Evolutionary conservation across 2,888 invertebrate genomes (phyloP).

Genomic region (Anodontia alba): DNA sequence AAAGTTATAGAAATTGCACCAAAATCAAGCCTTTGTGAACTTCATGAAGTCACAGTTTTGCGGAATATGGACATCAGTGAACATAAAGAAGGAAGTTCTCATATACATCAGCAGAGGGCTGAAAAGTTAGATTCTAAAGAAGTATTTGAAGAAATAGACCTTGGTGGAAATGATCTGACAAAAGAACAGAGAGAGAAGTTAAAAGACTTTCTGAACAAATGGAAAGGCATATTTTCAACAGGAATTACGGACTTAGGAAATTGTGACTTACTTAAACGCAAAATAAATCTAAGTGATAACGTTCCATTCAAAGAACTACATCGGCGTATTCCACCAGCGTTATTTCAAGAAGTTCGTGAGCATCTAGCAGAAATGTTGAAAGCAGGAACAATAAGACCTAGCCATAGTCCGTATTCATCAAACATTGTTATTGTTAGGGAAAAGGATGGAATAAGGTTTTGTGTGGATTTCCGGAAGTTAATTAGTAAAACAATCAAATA

Average conservation of each 20-base stretch:
- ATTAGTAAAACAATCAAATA: slow-evolving; percentile 25
- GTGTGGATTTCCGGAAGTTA: slow-evolving; percentile 27
- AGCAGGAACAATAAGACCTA: slow-evolving; percentile 26
- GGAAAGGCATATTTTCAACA: slow-evolving; percentile 14
- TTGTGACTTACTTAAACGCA: slow-evolving; percentile 18
- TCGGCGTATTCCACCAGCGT: slow-evolving; percentile 20
- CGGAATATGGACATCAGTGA: background rate
- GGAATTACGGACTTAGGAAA: slow-evolving; percentile 22
- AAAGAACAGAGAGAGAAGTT: slow-evolving; percentile 14
- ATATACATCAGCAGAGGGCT: background rate
- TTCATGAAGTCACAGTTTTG: slow-evolving; percentile 19
- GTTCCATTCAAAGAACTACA: slow-evolving; percentile 26
- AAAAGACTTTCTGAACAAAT: slow-evolving; percentile 15
- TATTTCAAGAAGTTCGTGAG: slow-evolving; percentile 31
- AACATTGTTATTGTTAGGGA: slow-evolving; percentile 25
- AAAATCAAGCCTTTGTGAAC: slow-evolving; percentile 19
- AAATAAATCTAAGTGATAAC: slow-evolving; percentile 20
- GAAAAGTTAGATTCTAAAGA: background rate
- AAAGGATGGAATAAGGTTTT: slow-evolving; percentile 27
- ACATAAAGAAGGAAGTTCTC: background rate
- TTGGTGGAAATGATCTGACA: background rate
- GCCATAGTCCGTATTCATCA: slow-evolving; percentile 26
- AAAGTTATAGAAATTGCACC: slow-evolving; percentile 12
- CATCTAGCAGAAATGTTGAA: slow-evolving; percentile 25
- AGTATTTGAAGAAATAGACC: background rate